Percentiles rank a stretch among this genome's conserved stretches.
Evolutionary conservation across 2,888 invertebrate genomes (phyloP).

Genomic region (Drosophila emarginata): DNA sequence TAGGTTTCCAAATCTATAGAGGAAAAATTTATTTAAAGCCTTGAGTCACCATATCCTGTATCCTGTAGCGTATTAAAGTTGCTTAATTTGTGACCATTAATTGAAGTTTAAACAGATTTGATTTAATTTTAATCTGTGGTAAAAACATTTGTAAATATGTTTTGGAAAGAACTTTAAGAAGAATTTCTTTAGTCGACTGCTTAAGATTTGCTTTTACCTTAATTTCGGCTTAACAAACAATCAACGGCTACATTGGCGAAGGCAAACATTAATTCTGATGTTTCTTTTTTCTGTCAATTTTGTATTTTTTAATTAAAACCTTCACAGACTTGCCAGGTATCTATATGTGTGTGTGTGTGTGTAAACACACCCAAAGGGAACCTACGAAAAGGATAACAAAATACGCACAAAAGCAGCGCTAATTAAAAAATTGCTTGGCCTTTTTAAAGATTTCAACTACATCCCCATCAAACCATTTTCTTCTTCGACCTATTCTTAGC

Average conservation of each 20-base stretch:
- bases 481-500: neutral
- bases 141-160: too few species aligned
- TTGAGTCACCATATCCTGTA: too few species aligned
- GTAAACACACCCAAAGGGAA: constrained; percentile 28
- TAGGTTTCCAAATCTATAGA: neutral
- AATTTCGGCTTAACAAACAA: constrained; percentile 15
- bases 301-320: constrained; percentile 68
- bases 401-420: constrained; percentile 42
- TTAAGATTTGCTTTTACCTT: neutral
- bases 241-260: constrained; percentile 13
- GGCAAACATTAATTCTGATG: constrained; percentile 45
- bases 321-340: constrained; percentile 45
- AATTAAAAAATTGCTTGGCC: constrained; percentile 64
- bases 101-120: too few species aligned
- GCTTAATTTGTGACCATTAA: too few species aligned
- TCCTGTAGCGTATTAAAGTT: too few species aligned
- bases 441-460: constrained; percentile 51
- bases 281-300: constrained; percentile 46
- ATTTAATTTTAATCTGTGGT: too few species aligned
- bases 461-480: neutral
- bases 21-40: neutral
- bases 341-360: neutral
- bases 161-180: too few species aligned
- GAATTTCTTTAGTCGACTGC: neutral
- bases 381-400: constrained; percentile 39